Conservation (phyloP, 2,797 vertebrate genomes). For the Sphaeramia orbicularis region DNA sequence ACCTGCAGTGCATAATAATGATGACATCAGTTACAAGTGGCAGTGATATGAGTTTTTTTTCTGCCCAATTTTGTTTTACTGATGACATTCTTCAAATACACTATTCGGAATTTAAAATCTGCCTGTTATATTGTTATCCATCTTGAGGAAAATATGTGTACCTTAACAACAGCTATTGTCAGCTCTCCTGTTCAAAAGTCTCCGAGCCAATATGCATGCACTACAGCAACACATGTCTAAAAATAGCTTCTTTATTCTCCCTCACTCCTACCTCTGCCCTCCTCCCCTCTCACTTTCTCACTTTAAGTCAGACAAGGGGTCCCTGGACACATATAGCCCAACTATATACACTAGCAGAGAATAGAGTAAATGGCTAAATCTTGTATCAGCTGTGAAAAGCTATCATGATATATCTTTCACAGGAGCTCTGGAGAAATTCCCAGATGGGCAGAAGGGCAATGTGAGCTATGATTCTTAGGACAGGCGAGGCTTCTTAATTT, state of each 20-base stretch:
- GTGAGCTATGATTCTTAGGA: constrained; percentile 13
- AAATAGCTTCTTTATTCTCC: constrained; percentile 80
- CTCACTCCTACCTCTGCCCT: constrained; percentile 66
- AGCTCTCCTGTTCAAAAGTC: constrained; percentile 39
- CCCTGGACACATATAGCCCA: constrained; percentile 70
- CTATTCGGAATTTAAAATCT: background rate
- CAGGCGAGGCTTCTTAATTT: constrained; percentile 5
- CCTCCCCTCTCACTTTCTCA: constrained; percentile 60
- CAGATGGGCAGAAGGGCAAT: constrained; percentile 24
- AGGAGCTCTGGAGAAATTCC: constrained; percentile 30
- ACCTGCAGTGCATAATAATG: background rate
- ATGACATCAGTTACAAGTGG: background rate
- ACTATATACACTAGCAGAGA: constrained; percentile 15
- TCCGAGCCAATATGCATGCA: constrained; percentile 57
- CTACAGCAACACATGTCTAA: constrained; percentile 78
- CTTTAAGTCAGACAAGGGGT: constrained; percentile 77
- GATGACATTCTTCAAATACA: background rate
- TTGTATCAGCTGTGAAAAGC: constrained; percentile 42
- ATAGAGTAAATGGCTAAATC: constrained; percentile 45
- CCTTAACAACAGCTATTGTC: constrained; percentile 17
- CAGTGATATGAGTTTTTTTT: background rate
- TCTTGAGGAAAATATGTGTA: background rate
- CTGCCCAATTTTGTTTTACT: no score
- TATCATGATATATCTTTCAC: constrained; percentile 47
- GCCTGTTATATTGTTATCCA: background rate